Evolutionary conservation across 2,888 invertebrate genomes (phyloP).

Genomic region (Linnaemya vulpina): DNA sequence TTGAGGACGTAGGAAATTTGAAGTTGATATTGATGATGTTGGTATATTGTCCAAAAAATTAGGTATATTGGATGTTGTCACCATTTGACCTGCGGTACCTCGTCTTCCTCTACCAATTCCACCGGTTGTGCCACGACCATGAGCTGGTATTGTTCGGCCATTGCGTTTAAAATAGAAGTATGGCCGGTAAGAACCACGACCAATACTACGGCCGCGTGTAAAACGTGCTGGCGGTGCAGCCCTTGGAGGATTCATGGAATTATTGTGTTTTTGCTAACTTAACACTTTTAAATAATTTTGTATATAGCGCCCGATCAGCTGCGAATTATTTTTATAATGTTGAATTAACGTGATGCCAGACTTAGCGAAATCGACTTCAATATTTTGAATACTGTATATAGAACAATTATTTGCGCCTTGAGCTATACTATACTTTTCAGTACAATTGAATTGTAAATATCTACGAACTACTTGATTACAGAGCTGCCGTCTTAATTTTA

Average conservation of each 20-base stretch:
- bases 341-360: background rate
- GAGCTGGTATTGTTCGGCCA: constrained; percentile 78
- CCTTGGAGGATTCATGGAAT: constrained; percentile 75
- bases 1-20: constrained; percentile 77
- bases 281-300: constrained; percentile 2
- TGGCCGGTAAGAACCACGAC: constrained; percentile 76
- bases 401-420: background rate
- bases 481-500: too few species aligned
- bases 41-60: constrained; percentile 37
- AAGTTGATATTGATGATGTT: constrained; percentile 32
- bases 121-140: constrained; percentile 60
- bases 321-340: background rate
- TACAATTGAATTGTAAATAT: background rate
- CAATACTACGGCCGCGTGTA: constrained; percentile 76
- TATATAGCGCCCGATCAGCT: constrained; percentile 44
- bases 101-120: constrained; percentile 11
- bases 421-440: background rate
- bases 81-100: constrained; percentile 4
- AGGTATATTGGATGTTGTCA: background rate
- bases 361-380: background rate
- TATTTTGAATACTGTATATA: background rate
- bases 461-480: too few species aligned
- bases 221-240: constrained; percentile 74
- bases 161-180: constrained; percentile 80
- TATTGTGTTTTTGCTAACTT: background rate